These are phyloP conservation scores for Clarias gariepinus DNA, from an alignment of 2,113 vertebrate genomes.

Conservation along the genomic window DNA sequence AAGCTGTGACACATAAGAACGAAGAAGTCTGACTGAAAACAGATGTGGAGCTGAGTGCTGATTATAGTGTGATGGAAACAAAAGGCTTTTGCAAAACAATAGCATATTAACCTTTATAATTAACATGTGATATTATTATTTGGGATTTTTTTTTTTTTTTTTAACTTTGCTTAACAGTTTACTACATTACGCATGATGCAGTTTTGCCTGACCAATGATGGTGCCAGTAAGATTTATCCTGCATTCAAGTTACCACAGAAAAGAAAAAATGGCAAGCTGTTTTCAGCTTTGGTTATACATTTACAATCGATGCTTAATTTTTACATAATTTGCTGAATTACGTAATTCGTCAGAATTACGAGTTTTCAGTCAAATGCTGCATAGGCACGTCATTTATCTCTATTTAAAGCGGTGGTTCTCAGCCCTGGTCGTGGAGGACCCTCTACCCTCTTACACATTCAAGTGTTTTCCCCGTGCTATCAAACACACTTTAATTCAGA, in stretches of 20 bases:
- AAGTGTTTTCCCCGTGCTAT: too few species aligned
- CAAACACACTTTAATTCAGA: too few species aligned
- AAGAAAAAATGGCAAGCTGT: not conserved
- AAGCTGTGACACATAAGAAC: not conserved
- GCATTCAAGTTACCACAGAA: not conserved
- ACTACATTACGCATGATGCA: not conserved
- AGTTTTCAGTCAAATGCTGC: not conserved
- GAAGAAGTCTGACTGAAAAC: slow-evolving; percentile 3
- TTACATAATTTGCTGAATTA: not conserved
- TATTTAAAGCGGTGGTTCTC: not conserved
- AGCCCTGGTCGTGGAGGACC: too few species aligned
- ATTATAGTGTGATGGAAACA: not conserved
- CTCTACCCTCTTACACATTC: too few species aligned
- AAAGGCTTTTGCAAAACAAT: not conserved
- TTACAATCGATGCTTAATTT: not conserved
- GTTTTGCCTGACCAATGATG: not conserved
- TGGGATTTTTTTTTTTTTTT: not conserved
- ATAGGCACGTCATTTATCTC: not conserved
- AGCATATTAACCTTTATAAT: not conserved
- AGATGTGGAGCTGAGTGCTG: not conserved
- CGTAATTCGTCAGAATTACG: not conserved
- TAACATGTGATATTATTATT: not conserved
- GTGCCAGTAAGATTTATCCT: not conserved
- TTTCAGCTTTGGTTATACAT: not conserved
- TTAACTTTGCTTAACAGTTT: not conserved